Conservation (phyloP, 1,140 invertebrate genomes). For the Aphaenogaster ashmeadi region DNA sequence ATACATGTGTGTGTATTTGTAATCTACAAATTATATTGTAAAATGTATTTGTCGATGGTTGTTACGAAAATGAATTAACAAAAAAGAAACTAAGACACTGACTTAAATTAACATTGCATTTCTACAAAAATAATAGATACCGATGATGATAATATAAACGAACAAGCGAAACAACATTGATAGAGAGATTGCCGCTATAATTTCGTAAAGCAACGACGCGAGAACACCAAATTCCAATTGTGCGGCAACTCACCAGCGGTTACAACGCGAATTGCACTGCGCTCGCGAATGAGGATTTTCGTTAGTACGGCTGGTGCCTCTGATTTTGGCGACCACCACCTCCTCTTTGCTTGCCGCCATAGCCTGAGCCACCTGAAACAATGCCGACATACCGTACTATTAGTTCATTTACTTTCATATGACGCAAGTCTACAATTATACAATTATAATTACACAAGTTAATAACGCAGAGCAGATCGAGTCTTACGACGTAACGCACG, state of each 20-base stretch:
- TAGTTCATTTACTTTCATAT: conserved; percentile 87
- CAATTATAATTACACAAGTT: conserved; percentile 5
- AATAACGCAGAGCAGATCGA: conserved; percentile 19
- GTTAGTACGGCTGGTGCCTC: conserved; percentile 92
- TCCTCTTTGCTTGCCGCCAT: conserved; percentile 88
- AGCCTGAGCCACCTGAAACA: conserved; percentile 88
- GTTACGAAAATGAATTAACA: not conserved
- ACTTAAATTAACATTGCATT: conserved; percentile 10
- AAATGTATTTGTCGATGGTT: not conserved
- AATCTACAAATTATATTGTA: conserved; percentile 30
- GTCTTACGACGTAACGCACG: conserved; percentile 66
- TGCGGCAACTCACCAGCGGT: conserved; percentile 84
- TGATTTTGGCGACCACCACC: conserved; percentile 90
- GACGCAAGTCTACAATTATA: conserved; percentile 55
- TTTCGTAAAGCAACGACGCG: not conserved
- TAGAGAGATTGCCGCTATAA: conserved; percentile 41
- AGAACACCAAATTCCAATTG: not conserved
- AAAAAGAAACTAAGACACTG: conserved; percentile 7
- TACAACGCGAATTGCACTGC: conserved; percentile 84
- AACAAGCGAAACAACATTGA: conserved; percentile 1
- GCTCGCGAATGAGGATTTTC: conserved; percentile 82
- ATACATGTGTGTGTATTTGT: conserved; percentile 21
- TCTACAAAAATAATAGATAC: not conserved
- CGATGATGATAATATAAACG: not conserved
- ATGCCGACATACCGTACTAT: conserved; percentile 80